Conservation (phyloP, 2,113 vertebrate species). For the Lontra canadensis region DNA sequence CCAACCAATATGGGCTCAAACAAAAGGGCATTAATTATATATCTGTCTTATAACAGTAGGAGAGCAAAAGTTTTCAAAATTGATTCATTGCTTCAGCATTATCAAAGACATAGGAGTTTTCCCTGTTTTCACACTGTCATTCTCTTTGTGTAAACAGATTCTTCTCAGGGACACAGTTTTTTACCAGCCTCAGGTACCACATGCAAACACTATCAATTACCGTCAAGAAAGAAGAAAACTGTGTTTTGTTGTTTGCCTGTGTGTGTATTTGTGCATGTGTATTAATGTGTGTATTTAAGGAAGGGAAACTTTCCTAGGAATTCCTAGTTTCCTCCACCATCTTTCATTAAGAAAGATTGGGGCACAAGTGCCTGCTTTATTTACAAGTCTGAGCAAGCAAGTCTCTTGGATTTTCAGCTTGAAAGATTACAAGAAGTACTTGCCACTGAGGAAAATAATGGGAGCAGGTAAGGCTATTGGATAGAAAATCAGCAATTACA, state of each 20-base stretch:
- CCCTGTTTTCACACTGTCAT: not conserved
- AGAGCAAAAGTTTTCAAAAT: not conserved
- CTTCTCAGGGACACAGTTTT: not conserved
- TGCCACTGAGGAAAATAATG: not conserved
- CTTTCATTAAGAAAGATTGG: not conserved
- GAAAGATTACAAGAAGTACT: not conserved
- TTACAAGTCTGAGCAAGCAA: not conserved
- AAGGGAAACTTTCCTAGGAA: not conserved
- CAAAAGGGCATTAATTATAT: not conserved
- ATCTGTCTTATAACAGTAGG: not conserved
- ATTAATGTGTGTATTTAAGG: not conserved
- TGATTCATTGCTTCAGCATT: not conserved
- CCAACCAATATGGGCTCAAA: not conserved
- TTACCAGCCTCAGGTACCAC: rapidly evolving
- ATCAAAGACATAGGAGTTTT: not conserved
- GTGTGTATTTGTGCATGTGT: not conserved
- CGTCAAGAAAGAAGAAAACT: not conserved
- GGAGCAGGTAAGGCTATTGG: not conserved
- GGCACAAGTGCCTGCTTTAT: not conserved
- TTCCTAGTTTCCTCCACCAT: not conserved
- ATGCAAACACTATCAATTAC: not conserved
- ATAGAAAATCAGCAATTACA: not conserved
- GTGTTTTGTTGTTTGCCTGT: not conserved
- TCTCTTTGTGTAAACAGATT: not conserved
- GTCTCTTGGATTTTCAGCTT: not conserved